Evolutionary conservation across 2,888 invertebrate species (phyloP).

Genomic region (Yponomeuta plumbellus): DNA sequence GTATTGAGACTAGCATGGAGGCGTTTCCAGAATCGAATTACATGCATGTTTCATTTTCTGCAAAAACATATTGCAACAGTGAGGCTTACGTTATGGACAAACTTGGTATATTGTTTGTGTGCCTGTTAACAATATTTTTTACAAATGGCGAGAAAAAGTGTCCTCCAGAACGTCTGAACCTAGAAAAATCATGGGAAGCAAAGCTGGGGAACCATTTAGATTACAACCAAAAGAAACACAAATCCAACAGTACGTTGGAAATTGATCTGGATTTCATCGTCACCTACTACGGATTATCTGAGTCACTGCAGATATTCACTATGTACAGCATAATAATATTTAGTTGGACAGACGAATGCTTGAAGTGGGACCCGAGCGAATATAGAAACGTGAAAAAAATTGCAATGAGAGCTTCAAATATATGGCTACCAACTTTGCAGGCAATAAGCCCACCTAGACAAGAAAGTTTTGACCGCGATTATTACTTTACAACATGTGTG

Average conservation of each 20-base stretch:
- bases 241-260: too few species aligned
- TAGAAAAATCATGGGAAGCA: neutral
- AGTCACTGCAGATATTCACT: neutral
- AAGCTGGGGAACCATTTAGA: neutral
- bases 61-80: neutral
- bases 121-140: neutral
- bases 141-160: neutral
- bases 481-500: neutral
- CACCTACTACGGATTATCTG: neutral
- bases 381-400: neutral
- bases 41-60: neutral
- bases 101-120: neutral
- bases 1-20: neutral
- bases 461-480: neutral
- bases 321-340: neutral
- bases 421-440: neutral
- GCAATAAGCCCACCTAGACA: neutral
- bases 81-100: neutral
- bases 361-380: neutral
- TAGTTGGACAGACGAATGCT: neutral
- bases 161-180: neutral
- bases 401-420: neutral
- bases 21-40: neutral
- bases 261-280: neutral
- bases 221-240: neutral